phyloP scores from a whole-genome alignment of 2,113 vertebrate species.

The Microtus richardsoni region DNA sequence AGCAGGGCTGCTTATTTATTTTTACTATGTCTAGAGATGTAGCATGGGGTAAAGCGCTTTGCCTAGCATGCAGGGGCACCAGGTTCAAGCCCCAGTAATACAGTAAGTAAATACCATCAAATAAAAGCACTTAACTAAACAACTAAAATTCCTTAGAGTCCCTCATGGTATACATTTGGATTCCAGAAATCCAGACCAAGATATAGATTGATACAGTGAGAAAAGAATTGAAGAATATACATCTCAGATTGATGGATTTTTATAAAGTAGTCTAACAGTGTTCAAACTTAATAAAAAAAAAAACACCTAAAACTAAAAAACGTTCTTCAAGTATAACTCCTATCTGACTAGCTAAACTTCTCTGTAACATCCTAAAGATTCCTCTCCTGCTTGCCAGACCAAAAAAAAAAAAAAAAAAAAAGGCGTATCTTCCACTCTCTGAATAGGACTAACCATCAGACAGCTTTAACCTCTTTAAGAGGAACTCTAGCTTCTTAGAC shows the following conservation, averaged over 20 bases:
- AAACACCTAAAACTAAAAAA: background rate
- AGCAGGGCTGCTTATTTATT: background rate
- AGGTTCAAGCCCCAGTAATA: background rate
- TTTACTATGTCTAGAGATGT: background rate
- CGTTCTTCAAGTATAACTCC: background rate
- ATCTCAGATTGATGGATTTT: background rate
- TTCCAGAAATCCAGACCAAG: background rate
- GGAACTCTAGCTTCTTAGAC: background rate
- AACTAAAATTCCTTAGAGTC: conserved; percentile 11
- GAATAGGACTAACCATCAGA: conserved; percentile 11
- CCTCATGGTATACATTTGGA: conserved; percentile 13
- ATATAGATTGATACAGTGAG: conserved; percentile 20
- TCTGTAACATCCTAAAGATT: background rate
- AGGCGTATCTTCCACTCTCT: background rate
- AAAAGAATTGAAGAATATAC: conserved; percentile 46
- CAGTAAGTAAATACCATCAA: background rate
- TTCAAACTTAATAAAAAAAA: conserved; percentile 40
- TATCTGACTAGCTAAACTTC: background rate
- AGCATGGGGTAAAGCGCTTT: background rate
- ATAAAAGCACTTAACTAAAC: conserved; percentile 45
- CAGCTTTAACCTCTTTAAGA: background rate
- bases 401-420: too few relatives aligned
- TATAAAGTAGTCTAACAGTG: background rate
- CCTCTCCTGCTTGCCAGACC: background rate
- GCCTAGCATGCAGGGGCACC: background rate